phyloP scores from a whole-genome alignment of 1,140 invertebrate genomes.

The Drosophila littoralis region DNA sequence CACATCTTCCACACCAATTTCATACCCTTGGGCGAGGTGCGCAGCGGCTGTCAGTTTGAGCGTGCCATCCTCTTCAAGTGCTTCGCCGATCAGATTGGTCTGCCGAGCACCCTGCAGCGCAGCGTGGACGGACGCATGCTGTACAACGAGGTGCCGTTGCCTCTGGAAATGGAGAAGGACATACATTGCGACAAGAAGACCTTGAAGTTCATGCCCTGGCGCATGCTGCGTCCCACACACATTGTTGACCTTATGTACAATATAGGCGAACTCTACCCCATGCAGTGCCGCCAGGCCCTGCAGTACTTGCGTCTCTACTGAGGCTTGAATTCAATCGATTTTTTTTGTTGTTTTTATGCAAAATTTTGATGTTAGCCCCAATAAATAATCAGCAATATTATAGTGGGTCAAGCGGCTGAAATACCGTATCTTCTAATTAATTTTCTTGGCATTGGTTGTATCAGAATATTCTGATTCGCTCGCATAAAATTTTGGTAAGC shows the following conservation, averaged over 20 bases:
- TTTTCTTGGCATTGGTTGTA: too few relatives aligned
- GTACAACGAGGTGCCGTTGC: constrained; percentile 88
- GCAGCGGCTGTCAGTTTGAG: constrained; percentile 87
- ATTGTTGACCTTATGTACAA: constrained; percentile 87
- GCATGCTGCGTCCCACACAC: constrained; percentile 86
- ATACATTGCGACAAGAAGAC: constrained; percentile 76
- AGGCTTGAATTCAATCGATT: not conserved
- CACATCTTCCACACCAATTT: constrained; percentile 81
- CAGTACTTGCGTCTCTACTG: constrained; percentile 74
- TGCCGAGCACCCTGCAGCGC: constrained; percentile 86
- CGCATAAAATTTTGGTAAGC: too few relatives aligned
- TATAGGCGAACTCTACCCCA: constrained; percentile 85
- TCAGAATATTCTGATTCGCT: too few relatives aligned
- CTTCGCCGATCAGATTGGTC: constrained; percentile 87
- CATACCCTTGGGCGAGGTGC: constrained; percentile 86
- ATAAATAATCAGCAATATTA: constrained; percentile 12
- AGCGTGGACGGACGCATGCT: constrained; percentile 85
- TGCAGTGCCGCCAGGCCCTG: constrained; percentile 83
- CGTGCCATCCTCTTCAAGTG: constrained; percentile 88
- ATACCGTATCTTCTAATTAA: too few relatives aligned
- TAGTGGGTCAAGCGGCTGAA: not conserved
- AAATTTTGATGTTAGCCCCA: constrained; percentile 42
- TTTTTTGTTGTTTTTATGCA: constrained; percentile 7
- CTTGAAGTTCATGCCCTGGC: constrained; percentile 85
- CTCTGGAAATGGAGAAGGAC: constrained; percentile 79